Evolutionary conservation across 2,888 invertebrate genomes (phyloP).

Genomic region (Trichogramma dendrolimi): DNA sequence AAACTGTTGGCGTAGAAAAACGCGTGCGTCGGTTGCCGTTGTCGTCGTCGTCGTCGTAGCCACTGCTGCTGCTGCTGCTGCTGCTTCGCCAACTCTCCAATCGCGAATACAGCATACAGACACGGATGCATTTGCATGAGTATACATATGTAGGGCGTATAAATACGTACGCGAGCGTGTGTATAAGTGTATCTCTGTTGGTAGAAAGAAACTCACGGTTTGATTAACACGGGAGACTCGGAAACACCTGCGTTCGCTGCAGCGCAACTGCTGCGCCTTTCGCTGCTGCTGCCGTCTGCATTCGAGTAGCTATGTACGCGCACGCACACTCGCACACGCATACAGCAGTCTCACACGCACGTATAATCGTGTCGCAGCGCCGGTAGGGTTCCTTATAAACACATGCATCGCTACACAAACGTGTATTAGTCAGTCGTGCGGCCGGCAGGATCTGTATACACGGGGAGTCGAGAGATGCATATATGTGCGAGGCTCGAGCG

Average conservation of each 20-base stretch:
- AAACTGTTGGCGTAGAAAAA: too few relatives aligned
- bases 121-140: slow-evolving; percentile 16
- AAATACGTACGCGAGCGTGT: slow-evolving; percentile 26
- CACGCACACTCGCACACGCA: neutral
- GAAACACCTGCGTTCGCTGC: slow-evolving; percentile 45
- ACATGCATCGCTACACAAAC: neutral
- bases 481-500: too few relatives aligned
- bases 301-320: slow-evolving; percentile 8
- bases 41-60: too few relatives aligned
- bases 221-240: slow-evolving; percentile 47
- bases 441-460: too few relatives aligned
- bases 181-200: slow-evolving; percentile 9
- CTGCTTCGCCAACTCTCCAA: too few relatives aligned
- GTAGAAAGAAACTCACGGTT: slow-evolving; percentile 25
- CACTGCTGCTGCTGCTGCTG: too few relatives aligned
- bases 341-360: neutral
- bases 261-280: slow-evolving; percentile 1
- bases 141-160: neutral
- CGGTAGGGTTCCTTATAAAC: neutral
- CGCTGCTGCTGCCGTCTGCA: slow-evolving; percentile 14
- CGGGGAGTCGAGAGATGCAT: too few relatives aligned
- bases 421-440: too few relatives aligned
- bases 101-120: neutral
- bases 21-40: too few relatives aligned
- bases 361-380: neutral